Base-by-base conservation (phyloP, 2,797 vertebrate species). In the Tragelaphus eurycerus region DNA sequence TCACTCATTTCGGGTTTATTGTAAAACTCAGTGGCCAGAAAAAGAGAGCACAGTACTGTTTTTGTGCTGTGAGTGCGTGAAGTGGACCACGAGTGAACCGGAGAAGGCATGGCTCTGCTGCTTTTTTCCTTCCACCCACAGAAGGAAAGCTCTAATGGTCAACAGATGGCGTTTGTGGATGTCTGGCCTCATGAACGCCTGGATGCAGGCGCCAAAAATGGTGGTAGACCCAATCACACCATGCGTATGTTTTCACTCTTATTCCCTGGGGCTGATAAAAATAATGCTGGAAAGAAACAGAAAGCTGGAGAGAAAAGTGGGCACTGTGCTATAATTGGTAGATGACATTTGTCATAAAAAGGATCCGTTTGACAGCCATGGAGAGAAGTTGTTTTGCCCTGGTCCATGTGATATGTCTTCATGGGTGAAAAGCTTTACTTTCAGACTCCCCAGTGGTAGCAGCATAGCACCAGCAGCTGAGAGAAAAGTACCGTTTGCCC, bases 401-500 rank as follows among this genome's bases (percentile, higher is more conserved):
- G 4, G 21, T 29, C 25, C 74, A 0, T 74, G 52, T 13, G 14
- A 0, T 4, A 0, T 2, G 27, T 48, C 17, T n/a, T 86, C 7
- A 1, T 21, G 43, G 50, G 8, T 21, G 57, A 31, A 25, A 21
- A 10, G 17, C 62, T 87, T 6, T 1, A 0, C 1, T 13, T 19
- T 64, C 0, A 0, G 31, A 34, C 21, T 57, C 16, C 54, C 27
- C 60, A 1, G 10, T 1, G n/a, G 11, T 1, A 62, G 34, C 57
- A n/a, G 16, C 10, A 1, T 8, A 34, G 48, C 19, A 2, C 64
- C 31, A 27, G 0, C 12, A 46, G 21, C n/a, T 90, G 54, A 84
- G 31, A 2, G 11, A 62, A 98, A 96, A 96, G 98, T 96, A 93
- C 95, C 93, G 46, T 98, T 67, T 54, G 7, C 34, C 57, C 86